These are phyloP conservation scores for Phengaris alcon DNA, from an alignment of 2,888 invertebrate species.

Conservation along the genomic window DNA sequence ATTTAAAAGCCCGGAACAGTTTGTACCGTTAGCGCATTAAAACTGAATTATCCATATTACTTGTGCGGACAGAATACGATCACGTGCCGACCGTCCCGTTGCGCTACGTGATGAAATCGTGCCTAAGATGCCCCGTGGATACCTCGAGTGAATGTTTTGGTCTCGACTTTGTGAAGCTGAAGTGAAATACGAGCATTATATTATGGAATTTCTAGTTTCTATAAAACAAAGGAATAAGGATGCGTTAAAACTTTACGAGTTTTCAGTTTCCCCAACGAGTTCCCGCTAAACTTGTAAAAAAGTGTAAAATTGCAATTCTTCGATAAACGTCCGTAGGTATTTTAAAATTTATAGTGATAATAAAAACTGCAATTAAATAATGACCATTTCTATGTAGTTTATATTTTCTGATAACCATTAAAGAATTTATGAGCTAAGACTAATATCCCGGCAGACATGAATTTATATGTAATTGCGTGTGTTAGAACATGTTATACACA, in stretches of 20 bases:
- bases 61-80: constrained; percentile 35
- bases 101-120: constrained; percentile 31
- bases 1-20: constrained; percentile 10
- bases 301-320: not conserved
- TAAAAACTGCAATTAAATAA: too few species aligned
- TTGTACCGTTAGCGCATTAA: constrained; percentile 30
- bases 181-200: not conserved
- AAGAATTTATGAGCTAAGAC: constrained; percentile 3
- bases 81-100: constrained; percentile 35
- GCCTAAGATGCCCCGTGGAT: constrained; percentile 30
- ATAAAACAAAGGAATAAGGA: not conserved
- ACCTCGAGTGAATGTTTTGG: constrained; percentile 25
- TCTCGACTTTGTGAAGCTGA: constrained; percentile 2
- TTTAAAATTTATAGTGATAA: too few species aligned
- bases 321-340: too few species aligned
- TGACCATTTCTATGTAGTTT: not conserved
- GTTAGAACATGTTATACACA: constrained; percentile 9
- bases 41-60: constrained; percentile 31
- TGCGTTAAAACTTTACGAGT: not conserved
- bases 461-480: constrained; percentile 12
- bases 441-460: constrained; percentile 6
- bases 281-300: not conserved
- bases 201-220: not conserved
- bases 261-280: not conserved
- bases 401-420: constrained; percentile 4